Evolutionary conservation across 1,140 invertebrate species (phyloP).

Genomic region (Sarcophaga bullata): DNA sequence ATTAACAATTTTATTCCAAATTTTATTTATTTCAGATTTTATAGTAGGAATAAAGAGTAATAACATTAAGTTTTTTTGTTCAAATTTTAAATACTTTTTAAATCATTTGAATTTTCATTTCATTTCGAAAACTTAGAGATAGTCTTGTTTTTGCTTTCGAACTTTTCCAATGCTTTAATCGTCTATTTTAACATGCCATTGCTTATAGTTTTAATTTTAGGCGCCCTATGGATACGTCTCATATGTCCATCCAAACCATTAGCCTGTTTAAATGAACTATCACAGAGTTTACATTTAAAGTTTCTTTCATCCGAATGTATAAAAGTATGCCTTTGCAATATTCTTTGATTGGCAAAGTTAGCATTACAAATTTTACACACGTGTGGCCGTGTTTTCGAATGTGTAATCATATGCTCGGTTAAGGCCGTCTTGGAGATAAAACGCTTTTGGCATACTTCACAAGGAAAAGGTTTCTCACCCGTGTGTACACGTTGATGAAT

Average conservation of each 20-base stretch:
- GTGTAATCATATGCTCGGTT: constrained; percentile 73
- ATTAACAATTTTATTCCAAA: too few species aligned
- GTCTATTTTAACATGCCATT: background rate
- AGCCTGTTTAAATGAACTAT: constrained; percentile 60
- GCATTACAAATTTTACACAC: constrained; percentile 79
- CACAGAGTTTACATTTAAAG: constrained; percentile 61
- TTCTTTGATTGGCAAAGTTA: constrained; percentile 86
- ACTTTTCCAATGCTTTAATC: background rate
- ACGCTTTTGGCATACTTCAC: constrained; percentile 76
- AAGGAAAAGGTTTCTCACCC: constrained; percentile 82
- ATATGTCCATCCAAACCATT: constrained; percentile 60
- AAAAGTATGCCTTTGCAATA: constrained; percentile 65
- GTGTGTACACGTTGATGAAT: constrained; percentile 85
- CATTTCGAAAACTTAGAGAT: too few species aligned
- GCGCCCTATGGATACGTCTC: constrained; percentile 65
- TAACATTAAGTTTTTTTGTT: background rate
- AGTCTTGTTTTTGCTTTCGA: background rate
- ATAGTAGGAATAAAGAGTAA: background rate
- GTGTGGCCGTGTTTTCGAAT: constrained; percentile 83
- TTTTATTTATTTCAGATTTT: too few species aligned
- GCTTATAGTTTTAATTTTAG: background rate
- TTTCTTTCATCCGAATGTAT: constrained; percentile 57
- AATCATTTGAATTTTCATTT: too few species aligned
- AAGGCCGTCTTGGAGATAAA: constrained; percentile 75
- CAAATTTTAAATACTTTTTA: background rate